A percentile compares a stretch with the other conserved stretches of the same genome.
Evolutionary conservation across 2,888 invertebrate genomes (phyloP).

Genomic region (Gortyna flavago): DNA sequence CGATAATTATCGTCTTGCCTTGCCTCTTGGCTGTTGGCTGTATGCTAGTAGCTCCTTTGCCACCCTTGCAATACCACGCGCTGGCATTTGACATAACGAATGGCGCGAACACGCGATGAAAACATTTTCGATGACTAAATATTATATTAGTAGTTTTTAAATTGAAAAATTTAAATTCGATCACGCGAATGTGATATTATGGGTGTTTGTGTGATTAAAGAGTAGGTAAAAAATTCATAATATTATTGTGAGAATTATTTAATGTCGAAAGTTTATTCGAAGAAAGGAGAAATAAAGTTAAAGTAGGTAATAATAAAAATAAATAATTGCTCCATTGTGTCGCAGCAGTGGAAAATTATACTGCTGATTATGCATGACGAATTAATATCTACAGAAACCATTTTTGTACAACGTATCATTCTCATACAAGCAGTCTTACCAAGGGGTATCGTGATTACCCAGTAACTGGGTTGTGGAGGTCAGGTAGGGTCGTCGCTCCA

Average conservation of each 20-base stretch:
- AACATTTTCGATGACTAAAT: constrained; percentile 38
- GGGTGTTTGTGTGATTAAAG: constrained; percentile 7
- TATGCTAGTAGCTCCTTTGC: constrained; percentile 60
- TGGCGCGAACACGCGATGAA: constrained; percentile 64
- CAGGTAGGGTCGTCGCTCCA: too few relatives aligned
- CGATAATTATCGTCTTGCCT: constrained; percentile 59
- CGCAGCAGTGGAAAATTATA: too few relatives aligned
- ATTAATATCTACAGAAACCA: not conserved
- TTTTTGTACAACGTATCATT: not conserved
- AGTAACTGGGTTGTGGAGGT: too few relatives aligned
- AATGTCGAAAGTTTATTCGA: not conserved
- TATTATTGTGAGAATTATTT: not conserved
- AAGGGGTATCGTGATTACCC: too few relatives aligned
- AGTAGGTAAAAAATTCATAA: not conserved
- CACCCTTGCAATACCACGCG: constrained; percentile 53
- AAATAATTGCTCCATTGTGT: not conserved
- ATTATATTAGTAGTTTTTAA: not conserved
- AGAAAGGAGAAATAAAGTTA: not conserved
- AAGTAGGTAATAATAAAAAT: not conserved
- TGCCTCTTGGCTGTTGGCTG: constrained; percentile 28
- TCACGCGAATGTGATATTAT: constrained; percentile 42
- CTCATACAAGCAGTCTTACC: too few relatives aligned
- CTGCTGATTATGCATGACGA: not conserved
- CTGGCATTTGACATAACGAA: constrained; percentile 11
- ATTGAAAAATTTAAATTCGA: not conserved